phyloP scores from a whole-genome alignment of 1,140 invertebrate genomes.

The Zaprionus inermis region DNA sequence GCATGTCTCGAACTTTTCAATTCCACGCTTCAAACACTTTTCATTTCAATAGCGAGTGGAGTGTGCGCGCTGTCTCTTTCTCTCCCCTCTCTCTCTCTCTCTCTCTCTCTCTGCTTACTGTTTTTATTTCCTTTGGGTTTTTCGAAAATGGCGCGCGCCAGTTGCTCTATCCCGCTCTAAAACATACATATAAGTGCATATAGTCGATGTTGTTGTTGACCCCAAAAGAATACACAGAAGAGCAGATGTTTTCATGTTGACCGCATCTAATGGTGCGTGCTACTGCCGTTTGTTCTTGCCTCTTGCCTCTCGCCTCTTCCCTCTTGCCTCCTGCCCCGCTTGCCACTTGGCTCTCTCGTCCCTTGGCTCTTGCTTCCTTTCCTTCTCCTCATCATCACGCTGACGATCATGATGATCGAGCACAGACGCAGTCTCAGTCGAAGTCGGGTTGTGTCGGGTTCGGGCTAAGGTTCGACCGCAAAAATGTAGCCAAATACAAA shows the following conservation, averaged over 20 bases:
- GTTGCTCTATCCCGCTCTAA: conserved; percentile 5
- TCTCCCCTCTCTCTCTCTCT: background rate
- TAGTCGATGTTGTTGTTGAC: conserved; percentile 46
- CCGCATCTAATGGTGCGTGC: conserved; percentile 84
- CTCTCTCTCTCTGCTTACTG: conserved; percentile 6
- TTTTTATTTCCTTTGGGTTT: conserved; percentile 1
- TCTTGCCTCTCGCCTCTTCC: conserved; percentile 28
- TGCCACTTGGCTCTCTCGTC: conserved; percentile 1
- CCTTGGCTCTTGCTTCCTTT: conserved; percentile 29
- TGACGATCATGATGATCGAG: conserved; percentile 24
- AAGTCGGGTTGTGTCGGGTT: conserved; percentile 13
- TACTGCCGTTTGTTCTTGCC: conserved; percentile 69
- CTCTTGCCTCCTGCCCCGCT: conserved; percentile 15
- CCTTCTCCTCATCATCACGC: conserved; percentile 23
- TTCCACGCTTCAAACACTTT: conserved; percentile 65
- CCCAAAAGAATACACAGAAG: conserved; percentile 60
- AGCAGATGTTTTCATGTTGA: conserved; percentile 83
- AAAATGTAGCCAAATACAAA: conserved; percentile 49
- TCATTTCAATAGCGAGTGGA: conserved; percentile 52
- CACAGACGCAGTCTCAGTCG: conserved; percentile 21
- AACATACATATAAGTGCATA: background rate
- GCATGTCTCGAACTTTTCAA: conserved; percentile 18
- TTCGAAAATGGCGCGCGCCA: conserved; percentile 47
- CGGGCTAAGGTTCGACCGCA: conserved; percentile 50
- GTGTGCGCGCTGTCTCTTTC: conserved; percentile 20